Evolutionary conservation across 2,888 invertebrate genomes (phyloP), one percentile per base, ranked within the genome.

Genomic region (Argyra leucocephala): DNA sequence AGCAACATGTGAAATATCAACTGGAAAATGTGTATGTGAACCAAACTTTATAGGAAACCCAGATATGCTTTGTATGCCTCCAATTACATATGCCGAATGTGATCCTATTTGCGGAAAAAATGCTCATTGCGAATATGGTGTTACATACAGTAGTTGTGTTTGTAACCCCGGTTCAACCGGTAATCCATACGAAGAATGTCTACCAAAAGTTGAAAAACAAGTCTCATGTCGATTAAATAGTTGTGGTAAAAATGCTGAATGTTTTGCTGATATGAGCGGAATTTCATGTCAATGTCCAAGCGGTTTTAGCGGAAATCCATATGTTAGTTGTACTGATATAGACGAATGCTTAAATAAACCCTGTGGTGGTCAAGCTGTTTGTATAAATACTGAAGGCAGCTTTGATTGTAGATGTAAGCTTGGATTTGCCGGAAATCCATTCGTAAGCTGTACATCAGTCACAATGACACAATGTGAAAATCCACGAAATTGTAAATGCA

Each of bases 331-430:
- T 75, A 86, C 86, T 72, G 93, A 93, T 75, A 85, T 92, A 64
- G 88, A 93, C 74, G 93, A 93, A 80, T 93, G 93, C 74, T 83
- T 82, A 67, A 86, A 86, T 69, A 88, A 87, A 72, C 90, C 90
- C 0, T 92, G 92, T 74, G 93, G 90, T 9, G 84, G 85, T 72
- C 90, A 92, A 76, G 93, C 96, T 1, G 88, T 89, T 60, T 96
- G 96, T 75, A 89, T 94, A 69, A 96, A 96, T 76, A 90, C 91
- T 0, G 85, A 88, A 18, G 96, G 96, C 64, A 88, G 90, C 72
- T 96, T 88, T 76, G 92, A 92, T 75, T 96, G 96, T 76, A 85
- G 90, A 58, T 96, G 96, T 75, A 88, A 90, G 75, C 89, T 89
- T 69, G 88, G 88, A 63, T 89, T 86, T 75, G 87, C 88, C 66